A percentile compares a stretch with the other conserved stretches of the same genome.
phyloP scores from a whole-genome alignment of 2,797 vertebrate genomes.

The Chelon auratus region DNA sequence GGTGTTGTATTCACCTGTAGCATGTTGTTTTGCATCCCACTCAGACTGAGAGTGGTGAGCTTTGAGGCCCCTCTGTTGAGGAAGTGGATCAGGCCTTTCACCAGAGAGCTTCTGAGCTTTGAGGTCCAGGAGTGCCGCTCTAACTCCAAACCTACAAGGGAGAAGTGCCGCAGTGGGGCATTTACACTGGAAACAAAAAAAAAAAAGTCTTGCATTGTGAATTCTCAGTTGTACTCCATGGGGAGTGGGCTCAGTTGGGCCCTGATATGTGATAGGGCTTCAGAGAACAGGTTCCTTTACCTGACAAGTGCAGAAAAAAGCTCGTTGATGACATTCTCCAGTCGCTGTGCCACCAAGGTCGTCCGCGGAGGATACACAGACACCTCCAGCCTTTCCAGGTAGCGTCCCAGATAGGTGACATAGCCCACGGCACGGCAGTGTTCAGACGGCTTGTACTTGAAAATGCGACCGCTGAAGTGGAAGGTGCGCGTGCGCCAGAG shows the following conservation, averaged over 20 bases:
- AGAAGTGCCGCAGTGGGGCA: conserved; percentile 71
- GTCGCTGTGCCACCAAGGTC: conserved; percentile 61
- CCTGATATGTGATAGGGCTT: background rate
- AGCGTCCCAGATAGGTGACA: conserved; percentile 71
- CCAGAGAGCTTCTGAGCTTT: conserved; percentile 55
- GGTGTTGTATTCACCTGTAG: conserved; percentile 35
- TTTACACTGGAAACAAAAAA: conserved; percentile 69
- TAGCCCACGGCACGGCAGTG: conserved; percentile 74
- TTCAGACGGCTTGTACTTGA: conserved; percentile 54
- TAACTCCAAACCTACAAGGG: conserved; percentile 75
- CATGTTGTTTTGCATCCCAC: conserved; percentile 70
- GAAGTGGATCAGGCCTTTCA: conserved; percentile 75
- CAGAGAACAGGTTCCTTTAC: conserved; percentile 24
- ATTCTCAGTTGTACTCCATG: background rate
- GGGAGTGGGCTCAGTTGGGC: too few relatives aligned
- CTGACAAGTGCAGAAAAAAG: conserved; percentile 68
- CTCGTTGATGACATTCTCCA: conserved; percentile 71
- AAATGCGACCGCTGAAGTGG: conserved; percentile 71
- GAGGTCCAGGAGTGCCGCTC: conserved; percentile 75
- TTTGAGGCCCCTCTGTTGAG: conserved; percentile 68
- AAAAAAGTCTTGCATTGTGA: background rate
- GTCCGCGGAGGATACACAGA: conserved; percentile 69
- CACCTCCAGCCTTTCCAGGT: conserved; percentile 81
- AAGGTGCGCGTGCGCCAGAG: conserved; percentile 83
- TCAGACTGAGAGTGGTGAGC: conserved; percentile 77